phyloP scores from a whole-genome alignment of 2,888 invertebrate species.

The Melinopterus prodromus region DNA sequence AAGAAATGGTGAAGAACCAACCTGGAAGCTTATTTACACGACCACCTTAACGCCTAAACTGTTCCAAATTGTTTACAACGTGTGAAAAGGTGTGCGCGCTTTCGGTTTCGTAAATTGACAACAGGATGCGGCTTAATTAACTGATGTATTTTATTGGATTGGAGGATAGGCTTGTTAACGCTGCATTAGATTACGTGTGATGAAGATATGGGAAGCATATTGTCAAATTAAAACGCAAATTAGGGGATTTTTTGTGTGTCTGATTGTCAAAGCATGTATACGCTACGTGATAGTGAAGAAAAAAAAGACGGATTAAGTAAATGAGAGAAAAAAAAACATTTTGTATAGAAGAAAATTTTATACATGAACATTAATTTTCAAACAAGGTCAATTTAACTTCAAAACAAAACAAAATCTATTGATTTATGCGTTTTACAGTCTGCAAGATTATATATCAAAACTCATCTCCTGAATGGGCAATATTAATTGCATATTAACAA shows the following conservation, averaged over 20 bases:
- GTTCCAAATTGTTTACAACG: slow-evolving; percentile 23
- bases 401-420: too few species aligned
- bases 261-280: too few species aligned
- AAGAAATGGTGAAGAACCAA: slow-evolving; percentile 7
- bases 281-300: too few species aligned
- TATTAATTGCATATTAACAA: too few species aligned
- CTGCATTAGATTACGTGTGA: neutral
- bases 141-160: neutral
- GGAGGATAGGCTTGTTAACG: neutral
- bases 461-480: too few species aligned
- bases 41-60: slow-evolving; percentile 22
- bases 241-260: neutral
- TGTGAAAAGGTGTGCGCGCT: slow-evolving; percentile 12
- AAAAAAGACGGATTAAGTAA: too few species aligned
- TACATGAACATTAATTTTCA: too few species aligned
- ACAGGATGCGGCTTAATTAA: neutral
- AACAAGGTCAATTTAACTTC: too few species aligned
- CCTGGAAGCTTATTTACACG: slow-evolving; percentile 19
- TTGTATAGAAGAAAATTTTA: too few species aligned
- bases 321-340: too few species aligned
- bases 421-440: too few species aligned
- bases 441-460: too few species aligned
- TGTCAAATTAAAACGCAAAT: neutral
- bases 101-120: slow-evolving; percentile 1
- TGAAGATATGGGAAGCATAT: slow-evolving; percentile 5